phyloP scores from a whole-genome alignment of 2,113 vertebrate species.

The Dasyornis broadbenti region DNA sequence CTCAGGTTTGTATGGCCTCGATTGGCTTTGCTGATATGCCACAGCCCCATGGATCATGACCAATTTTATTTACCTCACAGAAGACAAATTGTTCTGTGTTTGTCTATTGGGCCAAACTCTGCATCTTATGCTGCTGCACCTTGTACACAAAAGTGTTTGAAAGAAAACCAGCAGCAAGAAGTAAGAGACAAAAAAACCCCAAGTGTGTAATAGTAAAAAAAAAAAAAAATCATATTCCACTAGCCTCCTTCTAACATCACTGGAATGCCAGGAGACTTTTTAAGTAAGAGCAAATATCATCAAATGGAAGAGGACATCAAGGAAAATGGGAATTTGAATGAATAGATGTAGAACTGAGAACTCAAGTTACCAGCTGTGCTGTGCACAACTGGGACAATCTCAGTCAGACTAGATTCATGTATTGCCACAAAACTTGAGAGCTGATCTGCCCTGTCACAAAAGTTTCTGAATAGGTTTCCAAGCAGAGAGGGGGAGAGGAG shows the following conservation, averaged over 20 bases:
- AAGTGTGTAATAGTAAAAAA: background rate
- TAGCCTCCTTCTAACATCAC: background rate
- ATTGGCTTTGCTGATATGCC: background rate
- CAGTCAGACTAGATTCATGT: background rate
- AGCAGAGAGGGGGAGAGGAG: background rate
- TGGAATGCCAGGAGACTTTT: background rate
- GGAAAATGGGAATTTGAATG: background rate
- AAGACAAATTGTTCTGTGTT: background rate
- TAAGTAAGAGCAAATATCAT: background rate
- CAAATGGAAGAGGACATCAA: slow-evolving; percentile 12
- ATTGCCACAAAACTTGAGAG: background rate
- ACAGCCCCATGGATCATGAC: fast-evolving
- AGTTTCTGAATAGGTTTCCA: background rate
- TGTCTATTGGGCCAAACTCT: background rate
- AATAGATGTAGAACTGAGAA: background rate
- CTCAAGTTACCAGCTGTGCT: background rate
- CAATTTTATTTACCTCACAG: background rate
- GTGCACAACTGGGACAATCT: background rate
- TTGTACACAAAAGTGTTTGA: background rate
- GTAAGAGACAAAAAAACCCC: background rate
- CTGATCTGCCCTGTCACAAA: background rate
- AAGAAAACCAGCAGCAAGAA: background rate
- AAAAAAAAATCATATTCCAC: background rate
- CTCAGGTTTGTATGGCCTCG: background rate
- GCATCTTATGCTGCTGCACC: background rate